phyloP scores from a whole-genome alignment of 2,113 vertebrate genomes.

The Neotoma lepida region DNA sequence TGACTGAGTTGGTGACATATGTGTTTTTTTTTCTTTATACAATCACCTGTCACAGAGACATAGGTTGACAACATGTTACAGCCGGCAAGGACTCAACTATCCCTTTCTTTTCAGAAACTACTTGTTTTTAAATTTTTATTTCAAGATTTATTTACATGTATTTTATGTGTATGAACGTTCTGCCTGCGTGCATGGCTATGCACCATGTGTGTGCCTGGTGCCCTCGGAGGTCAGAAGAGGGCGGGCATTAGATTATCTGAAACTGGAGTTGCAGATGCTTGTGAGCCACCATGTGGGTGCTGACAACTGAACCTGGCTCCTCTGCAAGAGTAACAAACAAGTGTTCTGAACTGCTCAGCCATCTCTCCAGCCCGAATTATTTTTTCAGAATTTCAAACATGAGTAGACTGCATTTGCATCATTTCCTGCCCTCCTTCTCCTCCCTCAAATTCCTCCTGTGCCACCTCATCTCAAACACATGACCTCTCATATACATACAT shows the following conservation, averaged over 20 bases:
- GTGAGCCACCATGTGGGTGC: background rate
- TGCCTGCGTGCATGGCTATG: background rate
- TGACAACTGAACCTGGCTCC: background rate
- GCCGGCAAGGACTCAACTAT: background rate
- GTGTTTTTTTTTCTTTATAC: too few species aligned
- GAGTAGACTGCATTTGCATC: background rate
- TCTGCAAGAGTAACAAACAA: background rate
- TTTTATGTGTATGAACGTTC: too few species aligned
- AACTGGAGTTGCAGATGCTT: background rate
- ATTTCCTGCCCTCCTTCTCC: background rate
- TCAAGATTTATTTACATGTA: background rate
- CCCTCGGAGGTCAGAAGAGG: background rate
- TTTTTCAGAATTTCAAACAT: background rate
- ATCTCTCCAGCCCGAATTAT: background rate
- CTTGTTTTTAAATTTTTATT: background rate
- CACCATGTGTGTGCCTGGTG: too few species aligned
- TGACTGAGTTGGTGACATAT: background rate
- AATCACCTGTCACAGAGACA: background rate
- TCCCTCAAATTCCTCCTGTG: background rate
- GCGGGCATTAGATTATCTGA: background rate
- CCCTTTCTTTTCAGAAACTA: background rate
- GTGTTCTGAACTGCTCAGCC: background rate
- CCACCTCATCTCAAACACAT: background rate
- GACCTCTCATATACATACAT: too few species aligned
- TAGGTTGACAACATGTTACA: background rate